Conservation (phyloP, 2,113 vertebrate genomes). For the Puntigrus tetrazona region DNA sequence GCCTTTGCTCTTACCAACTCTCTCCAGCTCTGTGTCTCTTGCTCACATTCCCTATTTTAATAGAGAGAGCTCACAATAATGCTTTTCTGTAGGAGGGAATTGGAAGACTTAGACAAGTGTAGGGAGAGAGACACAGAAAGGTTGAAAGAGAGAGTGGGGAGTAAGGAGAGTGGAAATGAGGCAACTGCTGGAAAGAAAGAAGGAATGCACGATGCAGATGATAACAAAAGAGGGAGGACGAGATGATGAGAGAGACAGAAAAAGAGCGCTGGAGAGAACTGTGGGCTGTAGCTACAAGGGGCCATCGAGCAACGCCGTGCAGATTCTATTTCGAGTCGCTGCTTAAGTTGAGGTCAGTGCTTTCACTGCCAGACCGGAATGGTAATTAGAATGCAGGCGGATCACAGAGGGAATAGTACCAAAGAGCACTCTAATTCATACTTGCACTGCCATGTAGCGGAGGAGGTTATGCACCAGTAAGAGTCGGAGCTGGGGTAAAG, state of each 20-base stretch:
- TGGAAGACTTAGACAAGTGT: conserved; percentile 17
- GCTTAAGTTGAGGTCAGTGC: conserved; percentile 56
- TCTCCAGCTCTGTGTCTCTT: not conserved
- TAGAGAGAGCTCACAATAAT: conserved; percentile 17
- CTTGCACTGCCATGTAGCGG: not conserved
- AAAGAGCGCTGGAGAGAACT: conserved; percentile 16
- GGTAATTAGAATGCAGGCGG: conserved; percentile 48
- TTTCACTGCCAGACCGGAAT: conserved; percentile 45
- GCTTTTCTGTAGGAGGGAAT: conserved; percentile 19
- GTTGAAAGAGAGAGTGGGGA: not conserved
- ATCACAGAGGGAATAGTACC: conserved; percentile 15
- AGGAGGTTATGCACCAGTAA: not conserved
- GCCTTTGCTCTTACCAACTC: conserved; percentile 23
- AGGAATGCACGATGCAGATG: conserved; percentile 5
- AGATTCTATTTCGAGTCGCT: conserved; percentile 45
- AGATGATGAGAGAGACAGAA: conserved; percentile 11
- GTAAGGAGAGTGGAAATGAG: not conserved
- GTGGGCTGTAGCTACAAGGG: conserved; percentile 36
- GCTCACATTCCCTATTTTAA: not conserved
- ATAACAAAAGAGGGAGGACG: conserved; percentile 18
- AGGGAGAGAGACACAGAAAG: not conserved
- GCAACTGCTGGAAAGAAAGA: not conserved
- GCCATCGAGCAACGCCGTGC: conserved; percentile 19
- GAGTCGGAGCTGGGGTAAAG: not conserved
- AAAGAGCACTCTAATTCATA: conserved; percentile 29